Conservation (phyloP, 2,888 invertebrate genomes). For the Acleris emargana region DNA sequence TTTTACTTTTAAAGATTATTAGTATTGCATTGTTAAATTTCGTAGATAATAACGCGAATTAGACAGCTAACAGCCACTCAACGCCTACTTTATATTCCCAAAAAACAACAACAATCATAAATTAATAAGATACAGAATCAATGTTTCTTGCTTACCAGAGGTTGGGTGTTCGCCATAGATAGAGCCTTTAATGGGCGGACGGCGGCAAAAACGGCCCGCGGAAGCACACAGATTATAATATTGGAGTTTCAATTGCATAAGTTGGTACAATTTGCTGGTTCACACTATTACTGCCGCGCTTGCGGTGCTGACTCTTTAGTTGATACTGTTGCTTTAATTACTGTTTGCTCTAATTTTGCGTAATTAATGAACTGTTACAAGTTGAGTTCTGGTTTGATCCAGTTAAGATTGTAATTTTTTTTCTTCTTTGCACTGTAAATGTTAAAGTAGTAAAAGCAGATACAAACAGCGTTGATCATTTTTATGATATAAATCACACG, state of each 20-base stretch:
- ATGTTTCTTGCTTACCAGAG: slow-evolving; percentile 45
- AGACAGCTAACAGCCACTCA: neutral
- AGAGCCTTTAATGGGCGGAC: slow-evolving; percentile 48
- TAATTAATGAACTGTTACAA: too few relatives aligned
- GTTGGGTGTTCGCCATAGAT: slow-evolving; percentile 64
- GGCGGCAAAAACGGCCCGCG: slow-evolving; percentile 70
- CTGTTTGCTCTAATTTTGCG: neutral
- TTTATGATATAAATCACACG: too few relatives aligned
- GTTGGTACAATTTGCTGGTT: slow-evolving; percentile 76
- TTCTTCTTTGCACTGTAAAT: too few relatives aligned
- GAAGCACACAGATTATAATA: slow-evolving; percentile 77
- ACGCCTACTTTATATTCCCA: slow-evolving; percentile 14
- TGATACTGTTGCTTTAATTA: neutral
- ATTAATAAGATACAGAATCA: slow-evolving; percentile 37
- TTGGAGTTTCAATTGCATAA: slow-evolving; percentile 80
- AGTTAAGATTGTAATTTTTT: too few relatives aligned
- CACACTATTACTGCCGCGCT: slow-evolving; percentile 62
- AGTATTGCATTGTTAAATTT: too few relatives aligned
- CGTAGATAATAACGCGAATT: neutral
- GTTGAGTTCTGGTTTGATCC: too few relatives aligned
- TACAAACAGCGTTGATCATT: too few relatives aligned
- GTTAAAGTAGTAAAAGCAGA: too few relatives aligned
- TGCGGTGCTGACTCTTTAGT: neutral
- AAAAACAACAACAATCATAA: slow-evolving; percentile 36
- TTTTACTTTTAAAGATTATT: too few relatives aligned